These are phyloP conservation scores for Ibidorhyncha struthersii DNA, from an alignment of 2,113 vertebrate species.

Conservation along the genomic window DNA sequence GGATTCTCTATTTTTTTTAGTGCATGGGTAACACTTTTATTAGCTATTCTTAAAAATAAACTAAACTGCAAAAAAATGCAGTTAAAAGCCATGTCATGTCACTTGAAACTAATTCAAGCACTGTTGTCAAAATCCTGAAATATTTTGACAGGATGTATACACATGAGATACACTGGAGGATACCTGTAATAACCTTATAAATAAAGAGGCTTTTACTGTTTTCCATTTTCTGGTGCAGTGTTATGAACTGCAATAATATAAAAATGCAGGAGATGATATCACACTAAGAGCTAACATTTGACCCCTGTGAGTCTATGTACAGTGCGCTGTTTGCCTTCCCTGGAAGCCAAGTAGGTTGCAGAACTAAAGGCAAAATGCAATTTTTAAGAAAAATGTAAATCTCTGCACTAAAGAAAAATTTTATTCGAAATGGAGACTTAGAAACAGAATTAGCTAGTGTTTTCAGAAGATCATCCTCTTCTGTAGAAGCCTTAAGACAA, in stretches of 20 bases:
- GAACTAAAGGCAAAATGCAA: neutral
- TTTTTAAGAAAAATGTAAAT: neutral
- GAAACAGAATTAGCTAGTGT: neutral
- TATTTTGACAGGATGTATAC: conserved; percentile 59
- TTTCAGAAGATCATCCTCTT: neutral
- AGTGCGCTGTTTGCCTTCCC: neutral
- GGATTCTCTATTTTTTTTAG: conserved; percentile 20
- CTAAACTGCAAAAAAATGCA: conserved; percentile 5
- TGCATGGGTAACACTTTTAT: neutral
- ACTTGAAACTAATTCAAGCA: conserved; percentile 37
- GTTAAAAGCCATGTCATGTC: conserved; percentile 52
- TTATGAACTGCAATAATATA: conserved; percentile 31
- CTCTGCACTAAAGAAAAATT: neutral
- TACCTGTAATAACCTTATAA: conserved; percentile 58
- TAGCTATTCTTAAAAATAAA: conserved; percentile 9
- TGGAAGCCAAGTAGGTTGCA: neutral
- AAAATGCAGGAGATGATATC: conserved; percentile 7
- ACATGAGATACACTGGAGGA: conserved; percentile 20
- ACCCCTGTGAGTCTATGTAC: neutral
- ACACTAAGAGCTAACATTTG: neutral
- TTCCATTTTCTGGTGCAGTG: conserved; percentile 3
- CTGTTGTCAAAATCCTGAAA: conserved; percentile 44
- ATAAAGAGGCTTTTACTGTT: conserved; percentile 57
- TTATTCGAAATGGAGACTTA: neutral
- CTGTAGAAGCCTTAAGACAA: neutral